Conservation (phyloP, 2,113 vertebrate species). For the Acinonyx jubatus region DNA sequence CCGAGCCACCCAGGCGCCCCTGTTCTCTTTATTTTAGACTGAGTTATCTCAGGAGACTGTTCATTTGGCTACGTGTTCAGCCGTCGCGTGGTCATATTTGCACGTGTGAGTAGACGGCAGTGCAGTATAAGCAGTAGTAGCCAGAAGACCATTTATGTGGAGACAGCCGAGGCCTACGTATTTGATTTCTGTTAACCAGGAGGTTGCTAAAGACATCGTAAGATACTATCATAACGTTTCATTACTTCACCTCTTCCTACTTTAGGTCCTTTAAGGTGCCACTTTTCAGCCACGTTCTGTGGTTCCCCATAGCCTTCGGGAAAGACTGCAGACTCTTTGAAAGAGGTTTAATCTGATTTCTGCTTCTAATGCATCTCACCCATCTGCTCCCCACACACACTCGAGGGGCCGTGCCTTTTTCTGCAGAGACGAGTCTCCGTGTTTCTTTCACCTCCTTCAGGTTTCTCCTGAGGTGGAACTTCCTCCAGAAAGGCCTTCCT, state of each 20-base stretch:
- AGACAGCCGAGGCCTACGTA: neutral
- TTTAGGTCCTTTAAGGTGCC: neutral
- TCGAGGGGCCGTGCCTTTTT: neutral
- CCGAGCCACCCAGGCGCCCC: too few species aligned
- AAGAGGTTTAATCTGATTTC: neutral
- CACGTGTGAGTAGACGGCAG: accelerated
- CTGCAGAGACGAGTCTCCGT: neutral
- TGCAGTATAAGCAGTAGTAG: neutral
- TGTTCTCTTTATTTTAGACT: neutral
- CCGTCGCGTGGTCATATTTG: neutral
- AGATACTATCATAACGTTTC: neutral
- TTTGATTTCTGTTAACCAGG: neutral
- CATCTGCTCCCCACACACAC: neutral
- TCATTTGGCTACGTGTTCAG: neutral
- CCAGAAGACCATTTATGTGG: neutral
- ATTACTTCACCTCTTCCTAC: neutral
- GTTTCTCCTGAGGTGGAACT: neutral
- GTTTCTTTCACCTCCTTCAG: neutral
- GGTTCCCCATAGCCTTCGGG: neutral
- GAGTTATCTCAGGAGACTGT: neutral
- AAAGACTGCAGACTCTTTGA: neutral
- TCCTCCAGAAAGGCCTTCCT: neutral
- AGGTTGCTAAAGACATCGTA: neutral
- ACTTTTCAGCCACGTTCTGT: neutral
- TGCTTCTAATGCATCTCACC: neutral